These are phyloP conservation scores for Taenioides sp. DNA, from an alignment of 2,797 vertebrate genomes.

Conservation along the genomic window DNA sequence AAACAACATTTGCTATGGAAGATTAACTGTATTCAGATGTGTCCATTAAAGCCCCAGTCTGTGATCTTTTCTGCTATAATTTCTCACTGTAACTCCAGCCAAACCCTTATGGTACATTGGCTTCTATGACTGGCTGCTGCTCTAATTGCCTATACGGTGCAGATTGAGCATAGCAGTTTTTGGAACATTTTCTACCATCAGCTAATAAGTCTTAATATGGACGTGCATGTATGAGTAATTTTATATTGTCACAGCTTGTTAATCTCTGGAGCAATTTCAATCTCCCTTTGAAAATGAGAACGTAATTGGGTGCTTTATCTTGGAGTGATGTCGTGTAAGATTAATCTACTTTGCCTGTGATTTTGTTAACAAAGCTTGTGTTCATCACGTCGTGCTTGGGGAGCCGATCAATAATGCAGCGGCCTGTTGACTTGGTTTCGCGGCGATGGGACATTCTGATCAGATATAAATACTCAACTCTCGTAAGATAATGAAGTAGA, in stretches of 20 bases:
- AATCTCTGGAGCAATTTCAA: slow-evolving; percentile 13
- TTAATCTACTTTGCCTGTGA: slow-evolving; percentile 4
- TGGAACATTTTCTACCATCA: slow-evolving; percentile 9
- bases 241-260: slow-evolving; percentile 25
- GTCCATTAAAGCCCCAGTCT: neutral
- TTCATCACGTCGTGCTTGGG: slow-evolving; percentile 1
- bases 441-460: neutral
- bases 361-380: slow-evolving; percentile 14
- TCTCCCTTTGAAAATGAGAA: slow-evolving; percentile 25
- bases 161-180: slow-evolving; percentile 9
- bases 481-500: neutral
- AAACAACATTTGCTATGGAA: neutral
- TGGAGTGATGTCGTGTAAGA: slow-evolving; percentile 10
- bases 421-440: neutral
- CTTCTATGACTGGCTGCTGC: neutral
- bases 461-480: slow-evolving; percentile 11
- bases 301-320: slow-evolving; percentile 27
- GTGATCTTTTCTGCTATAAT: neutral
- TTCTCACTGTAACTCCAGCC: neutral
- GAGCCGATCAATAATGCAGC: slow-evolving; percentile 5
- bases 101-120: slow-evolving; percentile 4
- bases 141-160: slow-evolving; percentile 1
- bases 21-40: slow-evolving; percentile 1
- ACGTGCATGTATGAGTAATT: slow-evolving; percentile 16
- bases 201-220: slow-evolving; percentile 13